Evolutionary conservation across 2,113 vertebrate genomes (phyloP).

Genomic region (Lophius piscatorius): DNA sequence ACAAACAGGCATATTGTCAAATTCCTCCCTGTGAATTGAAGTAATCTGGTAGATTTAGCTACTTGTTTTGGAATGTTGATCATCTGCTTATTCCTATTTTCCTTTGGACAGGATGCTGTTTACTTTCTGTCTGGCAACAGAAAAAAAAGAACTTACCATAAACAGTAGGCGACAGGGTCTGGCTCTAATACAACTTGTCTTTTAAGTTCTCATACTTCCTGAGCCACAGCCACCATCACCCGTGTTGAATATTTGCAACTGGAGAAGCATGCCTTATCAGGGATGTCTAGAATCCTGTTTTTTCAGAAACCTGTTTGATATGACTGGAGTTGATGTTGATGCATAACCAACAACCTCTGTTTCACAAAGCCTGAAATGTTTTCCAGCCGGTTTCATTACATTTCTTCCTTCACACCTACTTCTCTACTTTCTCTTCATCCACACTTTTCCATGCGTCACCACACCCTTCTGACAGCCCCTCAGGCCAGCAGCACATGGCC

Average conservation of each 20-base stretch:
- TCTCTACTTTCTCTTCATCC: conserved; percentile 41
- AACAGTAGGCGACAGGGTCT: conserved; percentile 17
- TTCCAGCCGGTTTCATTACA: conserved; percentile 20
- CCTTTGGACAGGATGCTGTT: conserved; percentile 49
- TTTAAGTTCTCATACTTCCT: no score
- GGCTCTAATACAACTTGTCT: no score
- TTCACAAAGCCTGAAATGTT: background rate
- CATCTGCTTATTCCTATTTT: conserved; percentile 41
- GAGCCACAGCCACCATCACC: no score
- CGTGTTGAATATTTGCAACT: background rate
- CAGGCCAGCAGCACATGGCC: conserved; percentile 64
- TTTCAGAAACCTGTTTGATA: conserved; percentile 2
- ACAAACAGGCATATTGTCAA: conserved; percentile 19
- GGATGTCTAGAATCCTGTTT: conserved; percentile 25
- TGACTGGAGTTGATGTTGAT: conserved; percentile 9
- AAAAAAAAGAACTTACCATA: conserved; percentile 63
- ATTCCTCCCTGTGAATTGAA: conserved; percentile 60
- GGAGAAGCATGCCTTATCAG: conserved; percentile 15
- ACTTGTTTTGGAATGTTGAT: conserved; percentile 55
- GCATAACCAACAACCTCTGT: conserved; percentile 3
- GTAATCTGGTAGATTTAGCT: conserved; percentile 67
- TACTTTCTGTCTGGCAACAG: conserved; percentile 45
- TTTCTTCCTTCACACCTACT: conserved; percentile 28
- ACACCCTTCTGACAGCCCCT: conserved; percentile 57
- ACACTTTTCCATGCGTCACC: conserved; percentile 49